phyloP scores from a whole-genome alignment of 2,797 vertebrate genomes.

The Pseudotriccus pelzelni region DNA sequence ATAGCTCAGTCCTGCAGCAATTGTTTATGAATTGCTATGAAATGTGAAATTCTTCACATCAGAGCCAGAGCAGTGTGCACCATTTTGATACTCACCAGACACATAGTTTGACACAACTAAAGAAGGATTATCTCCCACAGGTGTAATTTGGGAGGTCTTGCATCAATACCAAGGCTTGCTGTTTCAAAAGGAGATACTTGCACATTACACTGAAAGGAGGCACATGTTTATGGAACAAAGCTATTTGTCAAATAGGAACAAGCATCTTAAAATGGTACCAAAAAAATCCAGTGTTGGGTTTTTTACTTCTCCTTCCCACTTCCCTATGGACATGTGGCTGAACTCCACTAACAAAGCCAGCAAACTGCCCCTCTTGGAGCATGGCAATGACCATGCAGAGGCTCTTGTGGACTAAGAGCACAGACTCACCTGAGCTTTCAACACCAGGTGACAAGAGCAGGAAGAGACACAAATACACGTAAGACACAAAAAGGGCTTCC shows the following conservation, averaged over 20 bases:
- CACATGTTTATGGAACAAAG: not conserved
- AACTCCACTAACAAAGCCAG: not conserved
- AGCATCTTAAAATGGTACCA: not conserved
- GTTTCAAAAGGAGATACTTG: not conserved
- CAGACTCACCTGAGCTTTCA: not conserved
- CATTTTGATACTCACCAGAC: not conserved
- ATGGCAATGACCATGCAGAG: rapidly evolving
- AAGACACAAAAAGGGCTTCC: not conserved
- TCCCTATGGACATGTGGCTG: not conserved
- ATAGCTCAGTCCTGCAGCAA: not conserved
- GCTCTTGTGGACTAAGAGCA: not conserved
- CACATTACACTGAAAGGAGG: not conserved
- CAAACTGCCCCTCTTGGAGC: not conserved
- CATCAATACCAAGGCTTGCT: not conserved
- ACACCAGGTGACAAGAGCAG: not conserved
- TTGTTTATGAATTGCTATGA: not conserved
- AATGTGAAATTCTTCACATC: not conserved
- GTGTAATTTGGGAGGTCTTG: not conserved
- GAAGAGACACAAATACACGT: not conserved
- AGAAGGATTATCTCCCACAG: not conserved
- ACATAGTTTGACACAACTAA: not conserved
- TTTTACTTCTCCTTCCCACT: not conserved
- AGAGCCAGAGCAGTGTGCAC: not conserved
- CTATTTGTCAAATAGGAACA: not conserved
- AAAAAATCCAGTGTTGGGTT: not conserved